phyloP scores from a whole-genome alignment of 2,797 vertebrate genomes.

The Sebastes alutus region DNA sequence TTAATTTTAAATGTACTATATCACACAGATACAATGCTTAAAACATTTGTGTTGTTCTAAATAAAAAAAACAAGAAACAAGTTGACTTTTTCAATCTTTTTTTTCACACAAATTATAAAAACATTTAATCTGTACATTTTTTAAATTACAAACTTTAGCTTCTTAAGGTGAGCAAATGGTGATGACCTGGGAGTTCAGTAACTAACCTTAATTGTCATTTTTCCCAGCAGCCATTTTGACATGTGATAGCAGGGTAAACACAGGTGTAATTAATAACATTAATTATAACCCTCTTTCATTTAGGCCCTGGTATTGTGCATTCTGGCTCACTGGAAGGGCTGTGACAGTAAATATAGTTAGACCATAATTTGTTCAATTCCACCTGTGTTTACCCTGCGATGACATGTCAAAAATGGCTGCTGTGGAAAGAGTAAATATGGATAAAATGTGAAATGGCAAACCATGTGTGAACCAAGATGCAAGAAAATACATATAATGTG shows the following conservation, averaged over 20 bases:
- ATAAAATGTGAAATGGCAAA: background rate
- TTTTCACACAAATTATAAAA: background rate
- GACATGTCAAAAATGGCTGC: background rate
- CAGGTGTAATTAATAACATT: background rate
- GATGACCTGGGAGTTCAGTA: background rate
- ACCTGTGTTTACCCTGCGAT: background rate
- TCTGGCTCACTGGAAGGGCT: background rate
- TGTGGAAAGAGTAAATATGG: background rate
- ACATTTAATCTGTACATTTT: background rate
- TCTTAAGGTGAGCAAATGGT: background rate
- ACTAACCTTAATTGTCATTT: rapidly evolving
- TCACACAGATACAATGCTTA: slow-evolving; percentile 79
- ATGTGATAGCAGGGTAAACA: background rate
- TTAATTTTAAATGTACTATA: slow-evolving; percentile 86
- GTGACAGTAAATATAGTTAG: background rate
- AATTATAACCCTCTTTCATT: background rate
- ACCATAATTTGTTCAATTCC: background rate
- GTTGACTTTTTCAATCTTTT: slow-evolving; percentile 43
- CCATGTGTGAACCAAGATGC: background rate
- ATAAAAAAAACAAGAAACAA: slow-evolving; percentile 72
- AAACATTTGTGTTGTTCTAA: slow-evolving; percentile 83
- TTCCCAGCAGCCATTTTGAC: background rate
- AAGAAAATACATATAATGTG: background rate
- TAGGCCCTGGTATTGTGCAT: background rate
- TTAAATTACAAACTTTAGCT: background rate